A percentile compares a stretch with the other conserved stretches of the same genome.
Conservation (phyloP, 2,888 invertebrate species). For the Coelopa pilipes region DNA sequence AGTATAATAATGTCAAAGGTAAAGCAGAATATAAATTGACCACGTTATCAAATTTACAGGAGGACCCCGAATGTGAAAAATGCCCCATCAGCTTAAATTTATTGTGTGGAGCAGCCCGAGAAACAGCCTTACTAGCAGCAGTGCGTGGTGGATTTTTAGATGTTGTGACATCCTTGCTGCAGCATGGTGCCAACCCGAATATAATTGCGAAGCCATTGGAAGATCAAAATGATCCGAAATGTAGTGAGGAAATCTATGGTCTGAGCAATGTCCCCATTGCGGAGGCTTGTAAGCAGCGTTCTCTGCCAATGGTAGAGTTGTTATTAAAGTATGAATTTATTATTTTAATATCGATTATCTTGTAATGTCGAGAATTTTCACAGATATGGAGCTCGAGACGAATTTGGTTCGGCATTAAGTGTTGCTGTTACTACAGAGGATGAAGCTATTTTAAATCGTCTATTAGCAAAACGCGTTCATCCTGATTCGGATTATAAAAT, state of each 20-base stretch:
- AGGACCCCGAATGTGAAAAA: constrained; percentile 63
- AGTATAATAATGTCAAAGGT: constrained; percentile 48
- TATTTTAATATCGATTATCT: too few species aligned
- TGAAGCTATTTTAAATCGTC: constrained; percentile 79
- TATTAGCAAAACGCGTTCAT: constrained; percentile 89
- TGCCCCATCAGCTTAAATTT: constrained; percentile 80
- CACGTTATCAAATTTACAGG: constrained; percentile 20
- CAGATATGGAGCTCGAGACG: constrained; percentile 84
- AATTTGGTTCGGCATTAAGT: constrained; percentile 82
- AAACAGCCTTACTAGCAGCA: constrained; percentile 86
- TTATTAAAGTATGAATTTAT: constrained; percentile 56
- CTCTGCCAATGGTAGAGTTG: constrained; percentile 63
- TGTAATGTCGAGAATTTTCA: not conserved
- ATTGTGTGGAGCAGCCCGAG: constrained; percentile 79
- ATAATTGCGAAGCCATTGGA: constrained; percentile 69
- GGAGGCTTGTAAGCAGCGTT: constrained; percentile 66
- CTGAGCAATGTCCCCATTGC: constrained; percentile 65
- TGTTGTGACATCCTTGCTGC: constrained; percentile 76
- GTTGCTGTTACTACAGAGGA: constrained; percentile 81
- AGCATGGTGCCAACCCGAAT: constrained; percentile 86
- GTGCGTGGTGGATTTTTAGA: constrained; percentile 81
- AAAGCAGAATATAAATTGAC: not conserved
- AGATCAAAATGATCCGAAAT: constrained; percentile 66
- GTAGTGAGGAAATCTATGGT: constrained; percentile 66
- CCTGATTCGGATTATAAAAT: constrained; percentile 93